These are phyloP conservation scores for Hucho hucho DNA, from an alignment of 2,113 vertebrate species.

Conservation along the genomic window DNA sequence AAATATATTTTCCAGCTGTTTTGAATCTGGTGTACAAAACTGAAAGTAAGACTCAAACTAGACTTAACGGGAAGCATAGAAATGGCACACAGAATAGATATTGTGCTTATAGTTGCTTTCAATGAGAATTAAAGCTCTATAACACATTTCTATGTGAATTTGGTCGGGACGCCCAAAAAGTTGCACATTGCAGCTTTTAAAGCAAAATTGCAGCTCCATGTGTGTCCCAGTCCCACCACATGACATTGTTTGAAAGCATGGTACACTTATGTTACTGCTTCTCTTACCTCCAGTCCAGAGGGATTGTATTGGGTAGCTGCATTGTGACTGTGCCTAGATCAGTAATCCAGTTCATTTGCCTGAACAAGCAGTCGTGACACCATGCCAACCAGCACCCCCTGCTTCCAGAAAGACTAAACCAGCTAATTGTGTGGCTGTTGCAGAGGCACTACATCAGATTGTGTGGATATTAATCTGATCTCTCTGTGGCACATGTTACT, in stretches of 20 bases:
- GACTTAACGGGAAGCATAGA: too few species aligned
- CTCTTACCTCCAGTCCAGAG: not conserved
- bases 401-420: conserved; percentile 25
- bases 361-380: conserved; percentile 19
- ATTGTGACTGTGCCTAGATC: conserved; percentile 14
- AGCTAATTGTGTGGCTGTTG: conserved; percentile 37
- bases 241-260: not conserved
- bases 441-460: conserved; percentile 39
- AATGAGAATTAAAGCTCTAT: too few species aligned
- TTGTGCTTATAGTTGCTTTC: too few species aligned
- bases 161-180: too few species aligned
- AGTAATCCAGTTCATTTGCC: conserved; percentile 44
- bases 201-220: not conserved
- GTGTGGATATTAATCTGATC: conserved; percentile 36
- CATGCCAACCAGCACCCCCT: conserved; percentile 13
- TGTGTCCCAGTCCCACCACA: not conserved
- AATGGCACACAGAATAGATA: too few species aligned
- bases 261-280: not conserved
- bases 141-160: too few species aligned
- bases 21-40: too few species aligned
- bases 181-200: too few species aligned
- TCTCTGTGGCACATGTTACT: conserved; percentile 23
- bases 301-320: not conserved
- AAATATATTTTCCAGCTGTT: too few species aligned
- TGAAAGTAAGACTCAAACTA: too few species aligned